Evolutionary conservation across 1,140 invertebrate genomes (phyloP).

Genomic region (Polypedilum vanderplanki): DNA sequence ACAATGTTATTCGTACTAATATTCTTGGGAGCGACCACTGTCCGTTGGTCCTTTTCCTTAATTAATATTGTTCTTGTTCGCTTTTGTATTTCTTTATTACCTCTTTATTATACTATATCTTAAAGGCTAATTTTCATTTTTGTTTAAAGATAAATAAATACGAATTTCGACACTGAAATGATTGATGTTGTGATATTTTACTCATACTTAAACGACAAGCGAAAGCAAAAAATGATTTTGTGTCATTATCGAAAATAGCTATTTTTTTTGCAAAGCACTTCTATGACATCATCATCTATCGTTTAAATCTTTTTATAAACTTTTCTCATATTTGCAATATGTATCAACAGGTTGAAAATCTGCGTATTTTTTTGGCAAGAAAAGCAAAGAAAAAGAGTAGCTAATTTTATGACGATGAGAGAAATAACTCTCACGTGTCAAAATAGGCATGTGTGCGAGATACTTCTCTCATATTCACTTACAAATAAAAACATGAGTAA

Average conservation of each 20-base stretch:
- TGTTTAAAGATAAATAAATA: not conserved
- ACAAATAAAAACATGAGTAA: not conserved
- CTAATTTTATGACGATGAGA: too few relatives aligned
- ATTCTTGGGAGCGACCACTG: slow-evolving; percentile 85
- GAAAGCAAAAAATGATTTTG: too few relatives aligned
- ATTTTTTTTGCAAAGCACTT: too few relatives aligned
- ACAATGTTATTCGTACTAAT: slow-evolving; percentile 65
- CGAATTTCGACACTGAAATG: too few relatives aligned
- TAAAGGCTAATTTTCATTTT: not conserved
- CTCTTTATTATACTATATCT: not conserved
- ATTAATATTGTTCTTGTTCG: not conserved
- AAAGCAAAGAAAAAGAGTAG: too few relatives aligned
- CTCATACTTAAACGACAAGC: too few relatives aligned
- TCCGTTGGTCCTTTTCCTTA: slow-evolving; percentile 66
- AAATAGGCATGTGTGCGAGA: not conserved
- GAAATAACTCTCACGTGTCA: not conserved
- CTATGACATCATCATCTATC: not conserved
- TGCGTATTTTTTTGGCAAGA: not conserved
- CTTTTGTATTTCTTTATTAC: not conserved
- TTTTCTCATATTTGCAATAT: not conserved
- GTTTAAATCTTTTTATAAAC: not conserved
- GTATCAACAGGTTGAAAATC: not conserved
- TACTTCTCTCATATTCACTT: not conserved
- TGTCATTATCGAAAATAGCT: too few relatives aligned
- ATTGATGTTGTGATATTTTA: too few relatives aligned